These are phyloP conservation scores for Sebastes matsubarae DNA, from an alignment of 2,797 vertebrate genomes.

Conservation along the genomic window DNA sequence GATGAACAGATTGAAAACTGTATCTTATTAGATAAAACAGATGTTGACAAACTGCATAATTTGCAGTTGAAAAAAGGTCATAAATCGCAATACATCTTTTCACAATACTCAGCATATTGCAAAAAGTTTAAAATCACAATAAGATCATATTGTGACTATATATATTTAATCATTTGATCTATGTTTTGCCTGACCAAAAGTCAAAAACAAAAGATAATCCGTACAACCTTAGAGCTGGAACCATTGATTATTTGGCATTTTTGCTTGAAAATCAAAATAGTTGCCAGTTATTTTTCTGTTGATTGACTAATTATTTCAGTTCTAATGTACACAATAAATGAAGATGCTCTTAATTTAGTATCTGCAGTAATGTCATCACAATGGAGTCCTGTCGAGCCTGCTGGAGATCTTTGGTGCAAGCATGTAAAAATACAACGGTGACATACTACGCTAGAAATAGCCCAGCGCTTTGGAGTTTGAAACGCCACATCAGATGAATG, in stretches of 20 bases:
- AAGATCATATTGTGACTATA: no score
- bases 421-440: constrained; percentile 37
- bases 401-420: constrained; percentile 15
- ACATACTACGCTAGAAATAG: constrained; percentile 45
- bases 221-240: background rate
- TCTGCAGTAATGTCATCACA: background rate
- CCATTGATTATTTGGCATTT: background rate
- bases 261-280: background rate
- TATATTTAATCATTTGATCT: background rate
- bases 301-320: background rate
- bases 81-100: no score
- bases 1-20: no score
- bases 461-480: constrained; percentile 26
- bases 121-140: no score
- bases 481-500: constrained; percentile 50
- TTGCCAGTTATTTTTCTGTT: background rate
- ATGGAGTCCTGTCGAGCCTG: constrained; percentile 5
- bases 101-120: no score
- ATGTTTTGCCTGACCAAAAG: background rate
- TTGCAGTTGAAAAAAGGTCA: no score
- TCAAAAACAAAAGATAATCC: background rate
- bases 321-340: background rate
- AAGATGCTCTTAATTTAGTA: background rate
- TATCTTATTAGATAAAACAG: no score
- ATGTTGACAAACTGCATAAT: no score